Base-by-base conservation (phyloP, 1,140 invertebrate species). In the Drosophila elegans region DNA sequence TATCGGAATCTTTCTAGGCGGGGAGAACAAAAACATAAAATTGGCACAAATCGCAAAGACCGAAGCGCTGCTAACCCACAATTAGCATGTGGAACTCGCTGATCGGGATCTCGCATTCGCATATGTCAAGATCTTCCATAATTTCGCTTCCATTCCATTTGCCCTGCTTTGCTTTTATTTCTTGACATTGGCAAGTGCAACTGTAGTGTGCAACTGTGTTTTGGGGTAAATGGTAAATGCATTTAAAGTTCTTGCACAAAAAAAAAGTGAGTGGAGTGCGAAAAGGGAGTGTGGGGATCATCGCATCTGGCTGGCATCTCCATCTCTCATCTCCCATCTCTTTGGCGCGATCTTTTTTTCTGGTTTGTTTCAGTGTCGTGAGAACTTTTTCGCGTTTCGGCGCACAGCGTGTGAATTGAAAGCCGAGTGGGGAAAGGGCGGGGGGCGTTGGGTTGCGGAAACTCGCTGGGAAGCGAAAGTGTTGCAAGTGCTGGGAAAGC, bases 311-410 rank as follows among this genome's bases (percentile, higher is more conserved):
- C 81, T 66, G 57, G 55, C 71, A 46, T 39, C 71, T 44, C 53
- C 16, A 21, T 21, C 16, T 21, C 16, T 21, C 16, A 21, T 21
- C 48, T 78, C 29, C 7, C 29, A 32, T 32, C 74, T 76, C 56
- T 79, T 68, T 61, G 68, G 63, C 51, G 79, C 67, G 56, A 59
- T 52, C 53, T 60, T 55, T 60, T 51, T 45, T 57, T 57, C 54
- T 48, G 74, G 68, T 75, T 78, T 72, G 63, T 60, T 63, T 86
- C 83, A 88, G 76, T 89, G 83, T 88, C 83, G 83, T 88, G 83
- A 88, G 83, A 88, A 88, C 85, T 83, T 74, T 82, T 89, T 89
- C 73, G 81, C 81, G 80, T 82, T 82, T 83, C 76, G 80, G 77
- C 80, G 80, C 79, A 71, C 80, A 88, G 66, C 83, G 83, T 88